Evolutionary conservation across 1,140 invertebrate genomes (phyloP), one percentile per base, ranked within the genome.

Genomic region (Temnothorax longispinosus): DNA sequence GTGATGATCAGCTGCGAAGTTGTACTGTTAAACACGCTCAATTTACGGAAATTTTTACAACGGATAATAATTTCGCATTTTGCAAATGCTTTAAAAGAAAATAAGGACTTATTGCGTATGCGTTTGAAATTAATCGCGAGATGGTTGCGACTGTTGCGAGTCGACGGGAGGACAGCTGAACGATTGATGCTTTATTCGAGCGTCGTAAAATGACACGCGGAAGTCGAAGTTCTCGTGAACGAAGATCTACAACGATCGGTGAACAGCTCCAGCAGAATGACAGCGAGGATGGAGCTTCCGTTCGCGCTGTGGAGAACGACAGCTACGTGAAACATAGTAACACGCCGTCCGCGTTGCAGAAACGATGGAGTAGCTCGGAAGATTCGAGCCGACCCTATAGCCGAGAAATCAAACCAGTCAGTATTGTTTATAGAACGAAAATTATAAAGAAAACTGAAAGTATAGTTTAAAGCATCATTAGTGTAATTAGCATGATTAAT

Each of bases 321-420:
- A 84, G 21, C 1, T 74, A 47, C 1, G 54, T 18, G 32, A 84
- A 60, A 84, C 41, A n/a, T 13, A n/a, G 27, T 13, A 50, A 13
- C 15, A 60, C 15, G 21, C n/a, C 6, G 8, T 69, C 13, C n/a
- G n/a, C n/a, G n/a, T n/a, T n/a, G 6, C 80, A 84, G 38, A 84
- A 84, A 38, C 80, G 41, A 60, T 50, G 54, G 80, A 74, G 54
- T 54, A 84, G 69, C 69, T 75, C 80, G 18, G 80, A 84, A 50
- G 69, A 84, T 1, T 84, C 69, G 2, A 74, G 41, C 11, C 80
- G 67, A 50, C 15, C 41, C 7, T 60, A 82, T 13, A 44, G 3
- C 27, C 80, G 32, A 11, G 41, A 84, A 11, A 50, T 74, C 18
- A 84, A 62, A 60, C 44, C 47, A 65, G 78, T 81, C 54, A 44